Conservation (phyloP, 2,797 vertebrate genomes). For the Eleutherodactylus coqui region DNA sequence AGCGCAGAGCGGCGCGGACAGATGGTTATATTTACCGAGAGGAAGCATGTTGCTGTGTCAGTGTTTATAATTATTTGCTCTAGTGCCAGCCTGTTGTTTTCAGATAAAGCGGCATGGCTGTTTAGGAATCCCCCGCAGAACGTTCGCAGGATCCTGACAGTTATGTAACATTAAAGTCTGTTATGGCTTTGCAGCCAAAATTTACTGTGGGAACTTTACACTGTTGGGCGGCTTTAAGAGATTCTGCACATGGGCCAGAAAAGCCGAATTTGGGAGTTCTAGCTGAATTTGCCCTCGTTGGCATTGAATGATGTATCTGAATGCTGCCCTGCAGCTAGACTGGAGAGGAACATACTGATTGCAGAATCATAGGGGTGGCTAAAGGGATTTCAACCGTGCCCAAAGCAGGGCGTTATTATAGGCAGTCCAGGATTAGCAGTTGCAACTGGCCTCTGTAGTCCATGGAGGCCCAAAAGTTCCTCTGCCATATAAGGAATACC, state of each 20-base stretch:
- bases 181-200: background rate
- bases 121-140: conserved; percentile 33
- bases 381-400: too few species aligned
- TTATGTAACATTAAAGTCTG: conserved; percentile 27
- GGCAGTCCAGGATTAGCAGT: too few species aligned
- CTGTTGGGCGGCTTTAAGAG: background rate
- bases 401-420: too few species aligned
- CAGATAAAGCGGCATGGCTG: conserved; percentile 35
- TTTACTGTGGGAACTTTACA: background rate
- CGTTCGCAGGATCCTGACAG: background rate
- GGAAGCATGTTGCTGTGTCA: conserved; percentile 49
- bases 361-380: background rate
- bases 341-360: too few species aligned
- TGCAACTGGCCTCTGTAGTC: too few species aligned
- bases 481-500: too few species aligned
- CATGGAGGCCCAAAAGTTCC: too few species aligned
- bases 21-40: conserved; percentile 57
- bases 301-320: background rate
- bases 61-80: conserved; percentile 59
- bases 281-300: background rate
- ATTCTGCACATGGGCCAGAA: background rate
- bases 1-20: conserved; percentile 30
- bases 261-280: background rate
- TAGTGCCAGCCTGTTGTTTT: conserved; percentile 55
- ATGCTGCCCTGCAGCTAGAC: too few species aligned